phyloP scores from a whole-genome alignment of 2,113 vertebrate species.

The Mus musculus region DNA sequence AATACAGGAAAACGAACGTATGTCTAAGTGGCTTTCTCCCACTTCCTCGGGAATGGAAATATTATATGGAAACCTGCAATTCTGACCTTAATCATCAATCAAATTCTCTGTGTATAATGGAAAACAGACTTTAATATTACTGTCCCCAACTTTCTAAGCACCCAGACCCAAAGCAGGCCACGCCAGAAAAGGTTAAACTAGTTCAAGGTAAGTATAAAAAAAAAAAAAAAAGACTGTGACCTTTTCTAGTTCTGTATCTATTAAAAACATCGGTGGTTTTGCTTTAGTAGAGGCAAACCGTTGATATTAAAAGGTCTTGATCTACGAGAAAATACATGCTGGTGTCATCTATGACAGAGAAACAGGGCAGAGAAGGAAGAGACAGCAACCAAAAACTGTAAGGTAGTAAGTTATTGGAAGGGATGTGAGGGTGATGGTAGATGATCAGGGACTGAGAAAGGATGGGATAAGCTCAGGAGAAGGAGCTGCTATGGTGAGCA shows the following conservation, averaged over 20 bases:
- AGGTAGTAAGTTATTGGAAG: not conserved
- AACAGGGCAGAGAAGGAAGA: not conserved
- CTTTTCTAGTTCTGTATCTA: constrained; percentile 10
- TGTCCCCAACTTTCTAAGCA: constrained; percentile 7
- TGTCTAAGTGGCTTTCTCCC: not conserved
- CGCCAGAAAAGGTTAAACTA: constrained; percentile 27
- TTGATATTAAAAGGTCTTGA: not conserved
- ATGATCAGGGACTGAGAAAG: not conserved
- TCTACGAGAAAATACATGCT: not conserved
- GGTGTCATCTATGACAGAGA: not conserved
- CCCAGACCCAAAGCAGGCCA: not conserved
- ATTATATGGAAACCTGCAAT: not conserved
- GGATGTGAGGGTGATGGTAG: not conserved
- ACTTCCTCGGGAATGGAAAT: not conserved
- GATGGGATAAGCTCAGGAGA: constrained; percentile 39
- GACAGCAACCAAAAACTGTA: not conserved
- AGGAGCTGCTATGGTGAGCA: constrained; percentile 40
- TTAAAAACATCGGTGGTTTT: constrained; percentile 10
- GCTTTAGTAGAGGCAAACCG: not conserved
- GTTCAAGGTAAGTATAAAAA: not conserved
- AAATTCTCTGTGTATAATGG: not conserved
- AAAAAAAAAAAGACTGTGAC: not conserved
- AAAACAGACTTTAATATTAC: constrained; percentile 46
- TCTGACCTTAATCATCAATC: not conserved
- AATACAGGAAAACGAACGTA: not conserved